Evolutionary conservation across 53 echinoderm and acorn worm species (phyloP), one percentile per base, ranked within the genome.

Genomic region (Echinometra lucunter): DNA sequence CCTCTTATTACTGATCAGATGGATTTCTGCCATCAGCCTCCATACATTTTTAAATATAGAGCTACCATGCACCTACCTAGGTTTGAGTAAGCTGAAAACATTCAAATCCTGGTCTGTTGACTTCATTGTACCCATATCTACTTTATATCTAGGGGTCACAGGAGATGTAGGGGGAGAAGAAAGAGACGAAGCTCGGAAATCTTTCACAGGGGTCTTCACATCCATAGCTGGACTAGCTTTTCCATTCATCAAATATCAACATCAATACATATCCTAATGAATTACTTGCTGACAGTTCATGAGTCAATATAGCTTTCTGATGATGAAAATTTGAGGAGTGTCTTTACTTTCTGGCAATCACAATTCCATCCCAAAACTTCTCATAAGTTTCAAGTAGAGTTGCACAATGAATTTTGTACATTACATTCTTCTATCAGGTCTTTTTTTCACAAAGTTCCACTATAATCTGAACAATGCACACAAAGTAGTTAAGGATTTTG

Each of bases 131-230:
- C 45, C 37, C 91, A 91, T 67, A 18, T 91, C 37, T 37, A 91
- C 15, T 63, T 30, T 66, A 28, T 70, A 91, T 32, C 66, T 66
- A 10, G 92, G 92, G 47, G 78, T 55, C 3, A 78, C 49, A 9
- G 80, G 92, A 1, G 92, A 55, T 15, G 37, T 78, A 53, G 92
- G 57, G 10, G 92, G 92, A 57, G 92, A 92, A 37, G 92, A 92
- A 45, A 92, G 80, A 8, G 92, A 92, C 37, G 78, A 53, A 47
- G 92, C 92, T 27, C 35, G 7, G 57, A 92, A 92, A n/a, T 92
- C 92, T 38, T 92, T 92, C 37, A 35, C 78, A 6, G 92, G 80
- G 37, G 92, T 92, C 78, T 92, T 85, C 28, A 85, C 27, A 85
- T 85, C 49, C 85, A 85, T 85, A 4, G 10, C n/a, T 47, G 49